Evolutionary conservation across 2,113 vertebrate species (phyloP), one percentile per base, ranked within the genome.

Genomic region (Pandion haliaetus): DNA sequence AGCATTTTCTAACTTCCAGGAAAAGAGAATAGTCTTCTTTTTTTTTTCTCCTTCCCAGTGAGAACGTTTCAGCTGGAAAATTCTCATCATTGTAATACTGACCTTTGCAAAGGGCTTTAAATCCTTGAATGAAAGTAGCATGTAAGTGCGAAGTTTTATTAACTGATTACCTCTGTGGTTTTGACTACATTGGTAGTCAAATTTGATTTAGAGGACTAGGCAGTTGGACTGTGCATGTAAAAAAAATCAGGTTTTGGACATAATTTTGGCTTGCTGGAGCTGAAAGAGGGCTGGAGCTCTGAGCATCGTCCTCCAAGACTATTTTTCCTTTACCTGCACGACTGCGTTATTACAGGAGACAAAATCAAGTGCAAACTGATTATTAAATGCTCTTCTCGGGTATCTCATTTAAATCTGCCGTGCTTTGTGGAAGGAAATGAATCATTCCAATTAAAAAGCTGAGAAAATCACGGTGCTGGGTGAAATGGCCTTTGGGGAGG

Each of bases 21-120:
- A 83, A 61, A 91, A 19, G 9, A 49, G 36, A 81, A 44, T 62
- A 62, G 69, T 88, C 80, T 76, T 90, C 13, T 24, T 40, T 36
- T 55, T 61, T 23, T 8, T 21, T 8, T 23, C 58, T 92, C 67
- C 70, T 96, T 92, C 91, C 54, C 55, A 83, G 77, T 31, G 69
- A 96, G 95, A 97, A 96, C 94, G 84, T 89, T 96, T 96, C 94
- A 91, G 89, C 89, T 94, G 96, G 95, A 96, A 96, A 95, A 97
- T 96, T 93, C 96, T 94, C 96, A 96, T 92, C 94, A 71, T 78
- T 86, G 89, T 38, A 63, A 83, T 26, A 55, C 57, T 96, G 96
- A 97, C 96, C 96, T 97, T 97, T 96, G 93, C 86, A 89, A 89
- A 96, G 65, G 94, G 93, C 93, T 97, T 97, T 96, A 95, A 97